These are phyloP conservation scores for Papilio polytes DNA, from an alignment of 1,140 invertebrate species.

Conservation along the genomic window DNA sequence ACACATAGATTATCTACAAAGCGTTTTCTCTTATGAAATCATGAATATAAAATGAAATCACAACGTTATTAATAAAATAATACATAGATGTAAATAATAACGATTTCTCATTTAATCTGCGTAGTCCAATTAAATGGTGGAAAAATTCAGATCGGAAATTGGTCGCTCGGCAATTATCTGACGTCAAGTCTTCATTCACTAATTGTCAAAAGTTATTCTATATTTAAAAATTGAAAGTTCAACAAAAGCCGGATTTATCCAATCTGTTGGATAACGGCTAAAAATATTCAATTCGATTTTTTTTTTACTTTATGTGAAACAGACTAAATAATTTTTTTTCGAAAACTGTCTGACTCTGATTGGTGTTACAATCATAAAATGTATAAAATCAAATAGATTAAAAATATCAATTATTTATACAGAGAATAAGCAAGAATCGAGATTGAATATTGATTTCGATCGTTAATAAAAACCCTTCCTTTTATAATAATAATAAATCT, in stretches of 20 bases:
- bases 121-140: slow-evolving; percentile 10
- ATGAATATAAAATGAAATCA: neutral
- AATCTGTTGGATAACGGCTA: neutral
- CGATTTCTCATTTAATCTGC: neutral
- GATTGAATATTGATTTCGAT: neutral
- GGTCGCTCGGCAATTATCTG: slow-evolving; percentile 21
- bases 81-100: neutral
- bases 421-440: neutral
- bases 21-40: neutral
- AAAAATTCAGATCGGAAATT: neutral
- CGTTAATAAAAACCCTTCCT: slow-evolving; percentile 6
- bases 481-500: neutral
- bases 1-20: neutral
- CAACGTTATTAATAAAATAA: neutral
- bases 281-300: neutral
- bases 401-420: too few relatives aligned
- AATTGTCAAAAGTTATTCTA: slow-evolving; percentile 27
- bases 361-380: too few relatives aligned
- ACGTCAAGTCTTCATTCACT: slow-evolving; percentile 15
- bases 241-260: slow-evolving; percentile 23
- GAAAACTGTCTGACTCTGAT: too few relatives aligned
- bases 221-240: slow-evolving; percentile 29
- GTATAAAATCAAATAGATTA: too few relatives aligned
- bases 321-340: too few relatives aligned
- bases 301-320: too few relatives aligned